Conservation (phyloP, 2,888 invertebrate genomes). For the Syrista parreyssii region DNA sequence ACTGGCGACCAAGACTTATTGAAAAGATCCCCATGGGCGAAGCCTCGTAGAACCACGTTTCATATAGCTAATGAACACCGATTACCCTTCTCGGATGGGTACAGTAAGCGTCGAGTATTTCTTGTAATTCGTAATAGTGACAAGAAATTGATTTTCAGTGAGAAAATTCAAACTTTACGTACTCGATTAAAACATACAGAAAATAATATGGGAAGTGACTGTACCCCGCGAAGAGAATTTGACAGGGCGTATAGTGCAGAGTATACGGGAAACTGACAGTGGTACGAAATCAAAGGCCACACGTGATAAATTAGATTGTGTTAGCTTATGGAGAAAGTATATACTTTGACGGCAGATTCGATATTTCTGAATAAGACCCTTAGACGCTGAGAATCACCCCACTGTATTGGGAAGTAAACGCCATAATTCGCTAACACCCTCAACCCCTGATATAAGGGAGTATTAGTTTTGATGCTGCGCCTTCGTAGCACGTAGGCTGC, state of each 20-base stretch:
- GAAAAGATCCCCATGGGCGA: slow-evolving; percentile 62
- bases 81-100: slow-evolving; percentile 51
- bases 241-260: too few species aligned
- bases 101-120: background rate
- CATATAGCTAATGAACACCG: slow-evolving; percentile 62
- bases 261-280: too few species aligned
- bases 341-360: background rate
- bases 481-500: slow-evolving; percentile 2
- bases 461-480: slow-evolving; percentile 59
- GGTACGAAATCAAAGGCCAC: background rate
- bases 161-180: background rate
- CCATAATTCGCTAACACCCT: slow-evolving; percentile 59
- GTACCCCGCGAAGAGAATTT: too few species aligned
- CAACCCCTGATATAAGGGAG: slow-evolving; percentile 58
- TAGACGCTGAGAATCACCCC: background rate
- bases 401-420: slow-evolving; percentile 26
- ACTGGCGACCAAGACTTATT: slow-evolving; percentile 62
- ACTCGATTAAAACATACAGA: background rate
- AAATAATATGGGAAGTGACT: too few species aligned
- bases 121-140: too few species aligned
- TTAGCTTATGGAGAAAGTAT: background rate
- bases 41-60: slow-evolving; percentile 47
- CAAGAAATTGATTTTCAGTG: background rate
- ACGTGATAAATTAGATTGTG: background rate
- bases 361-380: background rate